A percentile compares a stretch with the other conserved stretches of the same genome.
Evolutionary conservation across 2,797 vertebrate genomes (phyloP).

Genomic region (Rachycentron canadum): DNA sequence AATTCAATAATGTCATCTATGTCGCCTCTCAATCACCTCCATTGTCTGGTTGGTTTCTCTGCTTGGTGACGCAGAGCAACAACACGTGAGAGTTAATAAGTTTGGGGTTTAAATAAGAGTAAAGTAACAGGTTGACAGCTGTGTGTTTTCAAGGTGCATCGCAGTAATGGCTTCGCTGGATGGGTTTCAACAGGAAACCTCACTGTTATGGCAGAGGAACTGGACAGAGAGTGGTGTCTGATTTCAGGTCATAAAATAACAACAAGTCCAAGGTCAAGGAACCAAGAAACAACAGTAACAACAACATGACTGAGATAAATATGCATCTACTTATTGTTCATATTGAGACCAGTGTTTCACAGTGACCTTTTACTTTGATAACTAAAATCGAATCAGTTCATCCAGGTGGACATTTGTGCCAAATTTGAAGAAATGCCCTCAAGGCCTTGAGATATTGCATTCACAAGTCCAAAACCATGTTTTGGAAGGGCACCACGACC

Average conservation of each 20-base stretch:
- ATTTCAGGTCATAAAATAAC: constrained; percentile 35
- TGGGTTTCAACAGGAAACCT: constrained; percentile 37
- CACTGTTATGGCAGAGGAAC: constrained; percentile 43
- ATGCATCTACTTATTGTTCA: background rate
- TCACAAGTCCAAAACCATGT: too few species aligned
- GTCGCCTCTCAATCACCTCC: constrained; percentile 85
- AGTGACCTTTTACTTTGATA: too few species aligned
- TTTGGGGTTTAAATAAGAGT: constrained; percentile 72
- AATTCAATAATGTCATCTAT: constrained; percentile 83
- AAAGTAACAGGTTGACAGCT: constrained; percentile 66
- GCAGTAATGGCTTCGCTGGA: constrained; percentile 43
- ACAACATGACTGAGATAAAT: background rate
- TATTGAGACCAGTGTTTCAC: too few species aligned
- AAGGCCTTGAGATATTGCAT: too few species aligned
- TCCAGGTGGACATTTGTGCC: too few species aligned
- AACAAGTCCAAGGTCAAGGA: constrained; percentile 11
- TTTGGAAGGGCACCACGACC: too few species aligned
- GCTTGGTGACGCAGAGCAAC: constrained; percentile 70
- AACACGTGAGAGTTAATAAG: constrained; percentile 78
- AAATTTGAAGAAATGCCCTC: too few species aligned
- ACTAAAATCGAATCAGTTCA: too few species aligned
- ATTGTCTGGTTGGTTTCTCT: constrained; percentile 83
- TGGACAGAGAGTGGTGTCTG: constrained; percentile 14
- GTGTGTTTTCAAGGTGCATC: constrained; percentile 51
- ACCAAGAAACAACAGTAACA: background rate